Evolutionary conservation across 2,113 vertebrate species (phyloP), one percentile per base, ranked within the genome.

Genomic region (Lathamus discolor): DNA sequence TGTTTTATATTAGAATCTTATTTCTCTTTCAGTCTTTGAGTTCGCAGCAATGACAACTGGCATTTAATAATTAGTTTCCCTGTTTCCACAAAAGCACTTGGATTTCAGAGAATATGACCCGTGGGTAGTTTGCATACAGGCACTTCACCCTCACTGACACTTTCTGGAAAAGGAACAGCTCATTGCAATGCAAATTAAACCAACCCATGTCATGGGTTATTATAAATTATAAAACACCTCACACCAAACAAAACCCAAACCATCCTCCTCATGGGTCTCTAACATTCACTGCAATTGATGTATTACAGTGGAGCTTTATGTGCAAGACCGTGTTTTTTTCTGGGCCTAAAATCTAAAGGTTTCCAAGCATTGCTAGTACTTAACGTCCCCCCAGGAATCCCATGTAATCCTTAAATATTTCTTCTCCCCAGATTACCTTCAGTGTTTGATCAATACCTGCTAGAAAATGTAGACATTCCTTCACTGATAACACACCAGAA

Each of bases 61-160:
- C 80, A 87, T 87, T 91, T 91, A 69, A 79, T 91, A 78, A 94
- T 94, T 92, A 92, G 62, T 70, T 72, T 68, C 79, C 73, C 52
- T 43, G 51, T 74, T 91, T 92, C 77, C 82, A 95, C 49, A 20
- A 83, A 88, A 77, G 27, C 59, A 22, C 52, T 88, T 35, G 9
- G 35, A 61, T 75, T 84, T 68, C 52, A 35, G 51, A 86, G 72
- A 81, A 44, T 59, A 23, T 75, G 80, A 95, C 92, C 92, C 49
- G 22, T 41, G 31, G 23, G 35, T 31, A 80, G 64, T n/a, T 69
- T 70, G 64, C 92, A 90, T 39, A 72, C 51, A 81, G 44, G 81
- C 35, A 57, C 61, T 83, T 94, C 6, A 52, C 28, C 51, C 51
- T 80, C 64, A 24, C 15, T 54, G 64, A 88, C 1, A 1, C 27